Evolutionary conservation across 2,797 vertebrate species (phyloP), one percentile per base, ranked within the genome.

Genomic region (Notolabrus celidotus): DNA sequence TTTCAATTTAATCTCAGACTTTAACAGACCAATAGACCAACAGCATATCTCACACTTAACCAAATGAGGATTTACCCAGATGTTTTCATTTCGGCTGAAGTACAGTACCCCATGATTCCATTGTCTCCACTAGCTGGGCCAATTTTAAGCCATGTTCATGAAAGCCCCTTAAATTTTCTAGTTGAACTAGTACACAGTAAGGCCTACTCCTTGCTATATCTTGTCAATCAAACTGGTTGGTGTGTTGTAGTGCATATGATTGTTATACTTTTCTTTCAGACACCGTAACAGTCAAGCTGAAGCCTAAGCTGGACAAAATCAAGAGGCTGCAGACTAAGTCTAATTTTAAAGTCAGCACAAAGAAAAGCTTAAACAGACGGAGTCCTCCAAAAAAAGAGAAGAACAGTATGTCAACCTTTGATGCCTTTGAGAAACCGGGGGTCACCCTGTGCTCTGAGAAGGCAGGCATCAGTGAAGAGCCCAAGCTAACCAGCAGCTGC

Each of bases 321-420:
- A 11, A 29, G 2, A 89, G 82, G 58, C 59, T 51, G 1, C 80
- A 74, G 58, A 15, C 68, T n/a, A 88, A 82, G 71, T 14, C 71
- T 25, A 83, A 72, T 23, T 12, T 68, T 22, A 92, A 77, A 81
- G 34, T 53, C 33, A 67, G 43, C 8, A 10, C 36, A 17, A 91
- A 84, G 70, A 92, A 82, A 61, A 38, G 65, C 0, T 57, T 70
- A 3, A 86, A 59, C 64, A 73, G 78, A 73, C 74, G 74, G 52
- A 77, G 76, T 25, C 52, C 69, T 0, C 66, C 50, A 29, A 90
- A 77, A 29, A 88, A 88, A 51, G 87, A 87, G 31, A 89, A 84
- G 62, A 84, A 80, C 19, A 29, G 53, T 0, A 17, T 41, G n/a
- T 15, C 33, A 0, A 10, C 39, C 2, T 2, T 52, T n/a, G 57